Base-by-base conservation (phyloP, 2,888 invertebrate genomes). In the Pimpla rufipes region DNA sequence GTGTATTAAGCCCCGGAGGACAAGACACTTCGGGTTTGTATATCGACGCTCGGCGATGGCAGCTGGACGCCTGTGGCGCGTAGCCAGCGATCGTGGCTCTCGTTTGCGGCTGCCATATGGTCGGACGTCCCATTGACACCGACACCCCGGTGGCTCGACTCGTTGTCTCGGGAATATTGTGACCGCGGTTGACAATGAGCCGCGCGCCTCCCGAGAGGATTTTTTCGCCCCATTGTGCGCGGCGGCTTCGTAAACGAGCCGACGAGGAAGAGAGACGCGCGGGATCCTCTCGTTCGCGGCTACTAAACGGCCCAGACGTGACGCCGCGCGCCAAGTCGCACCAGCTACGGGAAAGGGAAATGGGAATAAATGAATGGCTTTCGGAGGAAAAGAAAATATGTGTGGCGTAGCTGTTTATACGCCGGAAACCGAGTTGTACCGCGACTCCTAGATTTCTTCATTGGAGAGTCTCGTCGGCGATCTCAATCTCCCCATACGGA, bases 131-230 rank as follows among this genome's bases (percentile, higher is more conserved):
- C 83, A 83, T 76, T 77, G 83, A 85, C 85, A 83, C 67, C 64
- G 62, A 84, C 81, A 68, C 81, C 84, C 84, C 75, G 21, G 67
- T 84, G 81, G 78, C 57, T 67, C 87, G 75, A 86, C 84, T 85
- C 88, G 88, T 87, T 88, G 68, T 52, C 50, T 79, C 67, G 87
- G 87, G 87, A 90, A 90, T 89, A 89, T 89, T 87, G 89, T 89
- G 90, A 90, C 86, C 82, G 81, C 74, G 83, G 86, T 85, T 87
- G 87, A 80, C 84, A 84, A 90, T 88, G 85, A 84, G 62, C 40
- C 81, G 83, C 71, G 70, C 78, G 78, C 78, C 55, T 74, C 47
- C 73, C 37, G 37, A 45, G 47, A 45, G 70, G 47, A 47, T 78
- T 62, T 68, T 73, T 64, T 81, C 5, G 23, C 40, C 8, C 45